Percentiles rank a stretch among this genome's conserved stretches.
Evolutionary conservation across 2,888 invertebrate genomes (phyloP).

Genomic region (Flabesymbios commensalis): DNA sequence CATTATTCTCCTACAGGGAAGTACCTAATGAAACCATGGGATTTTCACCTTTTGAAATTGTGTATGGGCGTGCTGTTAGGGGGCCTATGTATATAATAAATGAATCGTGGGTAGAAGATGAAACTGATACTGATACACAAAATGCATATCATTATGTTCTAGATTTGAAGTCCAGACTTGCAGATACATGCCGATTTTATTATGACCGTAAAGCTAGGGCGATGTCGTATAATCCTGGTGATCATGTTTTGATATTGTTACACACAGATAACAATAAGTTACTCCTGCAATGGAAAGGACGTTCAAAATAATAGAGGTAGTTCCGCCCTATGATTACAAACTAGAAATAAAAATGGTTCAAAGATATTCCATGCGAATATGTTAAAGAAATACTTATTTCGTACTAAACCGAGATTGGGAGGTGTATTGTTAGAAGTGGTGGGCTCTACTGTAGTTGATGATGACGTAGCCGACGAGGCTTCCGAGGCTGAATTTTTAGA

Average conservation of each 20-base stretch:
- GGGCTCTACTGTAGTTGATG: no score
- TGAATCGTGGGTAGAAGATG: slow-evolving; percentile 21
- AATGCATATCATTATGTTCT: slow-evolving; percentile 23
- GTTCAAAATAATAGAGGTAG: neutral
- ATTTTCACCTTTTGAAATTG: slow-evolving; percentile 32
- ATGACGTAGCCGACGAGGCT: no score
- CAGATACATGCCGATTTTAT: neutral
- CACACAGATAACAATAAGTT: neutral
- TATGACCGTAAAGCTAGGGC: slow-evolving; percentile 2
- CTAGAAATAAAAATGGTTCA: neutral
- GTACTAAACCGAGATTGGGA: no score
- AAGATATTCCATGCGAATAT: slow-evolving; percentile 2
- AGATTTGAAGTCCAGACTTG: slow-evolving; percentile 21
- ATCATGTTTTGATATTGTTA: neutral
- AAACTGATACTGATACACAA: neutral
- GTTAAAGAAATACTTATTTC: neutral
- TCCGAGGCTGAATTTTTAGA: no score
- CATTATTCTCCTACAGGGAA: slow-evolving; percentile 35
- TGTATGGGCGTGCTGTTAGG: slow-evolving; percentile 33
- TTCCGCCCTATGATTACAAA: neutral
- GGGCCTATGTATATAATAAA: slow-evolving; percentile 34
- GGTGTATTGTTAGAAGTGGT: no score
- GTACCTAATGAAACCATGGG: slow-evolving; percentile 27
- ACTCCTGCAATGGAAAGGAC: slow-evolving; percentile 2
- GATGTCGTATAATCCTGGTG: neutral